Conservation (phyloP, 1,140 invertebrate species). For the Drosophila athabasca region DNA sequence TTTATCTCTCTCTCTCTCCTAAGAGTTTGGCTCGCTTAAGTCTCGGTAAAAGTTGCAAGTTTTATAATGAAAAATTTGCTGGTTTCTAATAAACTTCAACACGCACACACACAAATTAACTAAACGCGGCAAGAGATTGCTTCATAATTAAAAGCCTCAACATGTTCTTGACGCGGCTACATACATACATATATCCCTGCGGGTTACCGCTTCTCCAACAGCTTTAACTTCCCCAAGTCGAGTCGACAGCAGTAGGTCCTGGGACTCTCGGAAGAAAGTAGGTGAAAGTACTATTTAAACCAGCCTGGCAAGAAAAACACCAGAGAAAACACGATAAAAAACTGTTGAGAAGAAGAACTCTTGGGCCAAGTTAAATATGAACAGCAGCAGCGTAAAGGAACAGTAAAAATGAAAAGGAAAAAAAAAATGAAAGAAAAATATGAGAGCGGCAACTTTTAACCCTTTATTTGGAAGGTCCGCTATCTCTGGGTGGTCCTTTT, state of each 20-base stretch:
- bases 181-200: conserved; percentile 17
- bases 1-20: not conserved
- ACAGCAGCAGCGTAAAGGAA: conserved; percentile 18
- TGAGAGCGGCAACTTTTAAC: conserved; percentile 61
- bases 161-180: conserved; percentile 6
- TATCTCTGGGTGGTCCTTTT: conserved; percentile 43
- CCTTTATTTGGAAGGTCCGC: conserved; percentile 61
- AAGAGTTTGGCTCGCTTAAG: too few species aligned
- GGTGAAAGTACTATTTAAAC: conserved; percentile 76
- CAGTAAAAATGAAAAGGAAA: conserved; percentile 10
- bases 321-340: conserved; percentile 10
- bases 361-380: conserved; percentile 54
- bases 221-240: conserved; percentile 34
- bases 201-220: conserved; percentile 51
- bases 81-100: conserved; percentile 48
- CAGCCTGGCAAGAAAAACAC: conserved; percentile 46
- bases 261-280: conserved; percentile 44
- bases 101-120: conserved; percentile 33
- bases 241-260: not conserved
- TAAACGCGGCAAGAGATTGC: conserved; percentile 21
- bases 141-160: conserved; percentile 47
- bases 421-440: conserved; percentile 37
- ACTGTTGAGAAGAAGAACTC: conserved; percentile 18
- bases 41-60: not conserved
- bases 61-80: conserved; percentile 18